Evolutionary conservation across 2,113 vertebrate genomes (phyloP).

Genomic region (Rissa tridactyla): DNA sequence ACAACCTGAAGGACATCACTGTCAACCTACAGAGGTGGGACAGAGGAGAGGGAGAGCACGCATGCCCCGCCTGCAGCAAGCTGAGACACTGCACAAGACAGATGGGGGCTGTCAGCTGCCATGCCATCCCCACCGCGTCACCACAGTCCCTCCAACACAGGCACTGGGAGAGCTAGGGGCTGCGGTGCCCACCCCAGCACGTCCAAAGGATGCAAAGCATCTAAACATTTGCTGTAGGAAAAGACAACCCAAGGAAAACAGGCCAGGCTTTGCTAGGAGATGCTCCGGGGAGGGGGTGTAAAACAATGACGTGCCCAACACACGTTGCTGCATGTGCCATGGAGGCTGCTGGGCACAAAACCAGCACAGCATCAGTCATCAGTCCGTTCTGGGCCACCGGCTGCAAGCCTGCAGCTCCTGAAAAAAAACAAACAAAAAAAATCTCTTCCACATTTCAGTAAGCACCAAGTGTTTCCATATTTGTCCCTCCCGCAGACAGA

Average conservation of each 20-base stretch:
- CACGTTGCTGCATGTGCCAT: rapidly evolving
- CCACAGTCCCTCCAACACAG: not conserved
- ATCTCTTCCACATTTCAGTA: not conserved
- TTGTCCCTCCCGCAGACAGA: not conserved
- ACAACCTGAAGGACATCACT: not conserved
- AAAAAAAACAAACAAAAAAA: not conserved
- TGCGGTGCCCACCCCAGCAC: not conserved
- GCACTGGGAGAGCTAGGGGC: not conserved
- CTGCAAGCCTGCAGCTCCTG: not conserved
- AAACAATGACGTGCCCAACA: not conserved
- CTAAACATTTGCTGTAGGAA: not conserved
- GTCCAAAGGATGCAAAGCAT: not conserved
- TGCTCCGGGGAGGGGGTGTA: not conserved
- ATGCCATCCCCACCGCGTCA: not conserved
- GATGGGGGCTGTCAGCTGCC: not conserved
- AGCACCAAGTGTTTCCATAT: not conserved
- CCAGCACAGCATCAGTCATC: not conserved
- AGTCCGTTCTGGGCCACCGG: rapidly evolving
- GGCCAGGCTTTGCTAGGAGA: not conserved
- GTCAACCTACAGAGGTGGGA: not conserved
- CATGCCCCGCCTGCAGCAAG: not conserved
- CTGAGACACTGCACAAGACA: not conserved
- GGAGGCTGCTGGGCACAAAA: not conserved
- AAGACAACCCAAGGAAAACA: not conserved
- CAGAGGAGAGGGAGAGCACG: not conserved